These are phyloP conservation scores for Cliona cf. orientalis DNA, from an alignment of 37 sponge, comb jelly and placozoan genomes.

Conservation along the genomic window DNA sequence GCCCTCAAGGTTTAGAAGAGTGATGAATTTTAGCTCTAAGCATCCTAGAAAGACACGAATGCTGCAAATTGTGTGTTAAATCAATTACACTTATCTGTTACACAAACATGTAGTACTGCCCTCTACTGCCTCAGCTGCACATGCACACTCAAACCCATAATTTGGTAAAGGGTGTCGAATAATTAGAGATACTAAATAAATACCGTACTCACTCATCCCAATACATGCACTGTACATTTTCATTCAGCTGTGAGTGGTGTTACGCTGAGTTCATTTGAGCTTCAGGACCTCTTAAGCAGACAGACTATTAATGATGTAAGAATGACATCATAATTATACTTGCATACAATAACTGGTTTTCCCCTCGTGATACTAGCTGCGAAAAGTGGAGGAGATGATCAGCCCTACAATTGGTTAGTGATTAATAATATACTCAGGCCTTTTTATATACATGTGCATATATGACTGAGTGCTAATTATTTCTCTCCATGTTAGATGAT, in stretches of 20 bases:
- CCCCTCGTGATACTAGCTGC: neutral
- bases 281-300: constrained; percentile 75
- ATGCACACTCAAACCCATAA: no score
- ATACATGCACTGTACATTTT: neutral
- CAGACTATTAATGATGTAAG: constrained; percentile 75
- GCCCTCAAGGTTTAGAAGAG: no score
- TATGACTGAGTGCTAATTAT: neutral
- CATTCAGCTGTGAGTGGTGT: constrained; percentile 41
- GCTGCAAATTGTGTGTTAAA: no score
- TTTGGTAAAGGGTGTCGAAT: no score
- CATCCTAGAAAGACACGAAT: no score
- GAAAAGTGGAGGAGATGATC: constrained; percentile 40
- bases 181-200: no score
- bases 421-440: no score
- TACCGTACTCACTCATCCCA: neutral
- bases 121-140: no score
- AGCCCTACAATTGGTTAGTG: constrained; percentile 19
- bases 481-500: constrained; percentile 33
- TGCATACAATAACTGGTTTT: neutral
- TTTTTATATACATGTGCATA: neutral
- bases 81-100: no score
- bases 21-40: no score
- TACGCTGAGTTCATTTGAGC: constrained; percentile 41
- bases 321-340: neutral
- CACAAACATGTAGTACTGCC: no score